These are phyloP conservation scores for Chrysotoxum bicinctum DNA, from an alignment of 2,888 invertebrate genomes.

Conservation along the genomic window DNA sequence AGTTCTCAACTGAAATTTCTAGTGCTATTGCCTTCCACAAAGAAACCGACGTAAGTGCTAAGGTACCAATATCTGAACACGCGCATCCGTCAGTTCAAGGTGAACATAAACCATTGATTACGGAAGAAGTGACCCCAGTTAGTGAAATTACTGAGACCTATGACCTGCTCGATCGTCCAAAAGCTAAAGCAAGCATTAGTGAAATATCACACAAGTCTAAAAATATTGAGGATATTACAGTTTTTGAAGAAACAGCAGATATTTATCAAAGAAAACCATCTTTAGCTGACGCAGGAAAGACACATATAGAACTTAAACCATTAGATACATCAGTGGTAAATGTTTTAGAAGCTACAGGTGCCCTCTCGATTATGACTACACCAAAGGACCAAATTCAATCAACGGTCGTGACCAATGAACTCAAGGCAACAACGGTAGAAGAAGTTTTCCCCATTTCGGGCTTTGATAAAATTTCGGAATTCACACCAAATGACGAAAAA, in stretches of 20 bases:
- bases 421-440: slow-evolving; percentile 76
- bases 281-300: slow-evolving; percentile 23
- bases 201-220: slow-evolving; percentile 73
- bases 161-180: slow-evolving; percentile 73
- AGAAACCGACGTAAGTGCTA: slow-evolving; percentile 34
- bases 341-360: slow-evolving; percentile 75
- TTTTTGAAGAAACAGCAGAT: slow-evolving; percentile 75
- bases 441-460: slow-evolving; percentile 74
- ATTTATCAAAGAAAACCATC: slow-evolving; percentile 38
- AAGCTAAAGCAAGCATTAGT: slow-evolving; percentile 72
- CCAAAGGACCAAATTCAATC: slow-evolving; percentile 37
- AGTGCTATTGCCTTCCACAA: slow-evolving; percentile 42
- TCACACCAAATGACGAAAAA: slow-evolving; percentile 46
- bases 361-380: slow-evolving; percentile 75
- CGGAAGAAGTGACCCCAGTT: slow-evolving; percentile 76
- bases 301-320: slow-evolving; percentile 65
- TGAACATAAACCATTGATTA: slow-evolving; percentile 74
- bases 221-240: slow-evolving; percentile 73
- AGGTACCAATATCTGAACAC: slow-evolving; percentile 49
- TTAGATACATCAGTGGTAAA: slow-evolving; percentile 74
- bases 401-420: slow-evolving; percentile 68
- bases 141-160: slow-evolving; percentile 76
- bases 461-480: slow-evolving; percentile 62
- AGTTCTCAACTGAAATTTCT: slow-evolving; percentile 43
- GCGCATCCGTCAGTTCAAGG: slow-evolving; percentile 60